phyloP scores from a whole-genome alignment of 1,140 invertebrate genomes.

The Babylonia areolata region DNA sequence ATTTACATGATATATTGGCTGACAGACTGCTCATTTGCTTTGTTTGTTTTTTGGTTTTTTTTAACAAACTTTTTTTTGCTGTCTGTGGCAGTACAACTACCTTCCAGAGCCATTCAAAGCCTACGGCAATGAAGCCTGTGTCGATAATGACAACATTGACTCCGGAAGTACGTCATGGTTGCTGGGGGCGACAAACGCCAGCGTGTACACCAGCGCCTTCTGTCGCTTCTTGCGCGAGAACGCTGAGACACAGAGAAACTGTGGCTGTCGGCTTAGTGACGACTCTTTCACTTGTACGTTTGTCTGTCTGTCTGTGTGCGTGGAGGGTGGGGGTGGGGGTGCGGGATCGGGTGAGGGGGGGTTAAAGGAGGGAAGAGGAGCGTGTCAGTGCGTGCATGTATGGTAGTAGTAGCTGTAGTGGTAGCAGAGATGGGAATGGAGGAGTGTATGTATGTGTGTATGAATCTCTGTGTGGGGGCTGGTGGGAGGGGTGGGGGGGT shows the following conservation, averaged over 20 bases:
- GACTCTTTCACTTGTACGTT: background rate
- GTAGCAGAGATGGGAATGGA: too few relatives aligned
- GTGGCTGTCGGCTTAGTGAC: background rate
- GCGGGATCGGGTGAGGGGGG: too few relatives aligned
- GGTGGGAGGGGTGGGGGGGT: too few relatives aligned
- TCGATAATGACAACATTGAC: background rate
- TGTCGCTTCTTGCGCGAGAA: background rate
- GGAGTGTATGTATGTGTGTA: too few relatives aligned
- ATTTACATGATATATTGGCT: too few relatives aligned
- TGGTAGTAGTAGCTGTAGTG: too few relatives aligned
- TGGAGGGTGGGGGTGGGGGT: too few relatives aligned
- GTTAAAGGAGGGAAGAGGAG: too few relatives aligned
- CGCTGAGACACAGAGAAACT: background rate
- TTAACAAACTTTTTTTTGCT: background rate
- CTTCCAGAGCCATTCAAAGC: conserved; percentile 2
- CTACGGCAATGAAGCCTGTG: background rate
- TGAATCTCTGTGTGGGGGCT: too few relatives aligned
- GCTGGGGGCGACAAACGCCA: background rate
- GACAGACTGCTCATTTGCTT: too few relatives aligned
- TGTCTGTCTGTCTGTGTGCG: too few relatives aligned
- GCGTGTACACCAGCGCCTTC: background rate
- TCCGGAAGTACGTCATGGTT: background rate
- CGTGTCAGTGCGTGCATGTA: too few relatives aligned
- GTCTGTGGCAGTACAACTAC: background rate
- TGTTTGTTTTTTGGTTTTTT: background rate